Evolutionary conservation across 2,888 invertebrate genomes (phyloP).

Genomic region (Masnerella sp.): DNA sequence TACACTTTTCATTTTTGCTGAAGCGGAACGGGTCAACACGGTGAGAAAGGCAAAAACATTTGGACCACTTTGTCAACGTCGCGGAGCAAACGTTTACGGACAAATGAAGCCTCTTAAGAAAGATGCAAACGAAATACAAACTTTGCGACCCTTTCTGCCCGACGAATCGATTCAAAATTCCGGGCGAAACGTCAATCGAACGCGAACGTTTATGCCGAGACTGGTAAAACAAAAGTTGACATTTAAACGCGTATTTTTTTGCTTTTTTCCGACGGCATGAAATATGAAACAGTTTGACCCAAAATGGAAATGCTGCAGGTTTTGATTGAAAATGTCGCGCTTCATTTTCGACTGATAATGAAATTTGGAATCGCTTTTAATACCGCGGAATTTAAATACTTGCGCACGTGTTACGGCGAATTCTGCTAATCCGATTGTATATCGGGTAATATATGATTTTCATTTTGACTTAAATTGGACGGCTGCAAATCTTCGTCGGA

Average conservation of each 20-base stretch:
- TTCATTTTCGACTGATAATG: not conserved
- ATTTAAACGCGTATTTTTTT: not conserved
- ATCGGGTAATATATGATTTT: too few species aligned
- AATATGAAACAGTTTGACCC: not conserved
- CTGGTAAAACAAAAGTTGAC: not conserved
- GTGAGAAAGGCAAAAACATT: not conserved
- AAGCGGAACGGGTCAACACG: not conserved
- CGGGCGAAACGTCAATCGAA: not conserved
- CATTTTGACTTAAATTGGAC: too few species aligned
- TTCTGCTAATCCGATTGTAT: too few species aligned
- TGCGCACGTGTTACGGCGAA: not conserved
- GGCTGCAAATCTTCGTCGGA: too few species aligned
- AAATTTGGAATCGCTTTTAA: not conserved
- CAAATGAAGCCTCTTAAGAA: constrained; percentile 4
- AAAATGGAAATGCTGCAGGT: not conserved
- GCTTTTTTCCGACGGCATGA: not conserved
- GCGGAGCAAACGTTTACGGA: constrained; percentile 3
- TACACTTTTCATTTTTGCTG: not conserved
- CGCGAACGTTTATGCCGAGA: too few species aligned
- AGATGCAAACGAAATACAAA: constrained; percentile 2
- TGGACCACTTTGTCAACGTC: constrained; percentile 10
- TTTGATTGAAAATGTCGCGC: not conserved
- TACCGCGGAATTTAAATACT: not conserved
- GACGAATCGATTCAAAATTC: not conserved
- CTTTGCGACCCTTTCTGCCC: not conserved